These are phyloP conservation scores for Homalodisca vitripennis DNA, from an alignment of 1,140 invertebrate genomes.

Conservation along the genomic window DNA sequence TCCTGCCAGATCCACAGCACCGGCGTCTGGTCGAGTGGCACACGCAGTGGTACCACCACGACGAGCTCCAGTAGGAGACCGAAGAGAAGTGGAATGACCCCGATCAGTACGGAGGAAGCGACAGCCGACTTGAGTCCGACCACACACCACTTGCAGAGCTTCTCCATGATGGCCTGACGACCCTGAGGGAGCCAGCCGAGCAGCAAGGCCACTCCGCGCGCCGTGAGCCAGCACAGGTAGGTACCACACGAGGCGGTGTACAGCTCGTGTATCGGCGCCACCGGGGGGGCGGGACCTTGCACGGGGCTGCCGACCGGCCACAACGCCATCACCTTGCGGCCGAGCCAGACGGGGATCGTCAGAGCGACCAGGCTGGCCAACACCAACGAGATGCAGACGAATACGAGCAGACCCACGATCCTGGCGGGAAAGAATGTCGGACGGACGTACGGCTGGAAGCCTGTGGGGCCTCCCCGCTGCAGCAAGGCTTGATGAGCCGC, in stretches of 20 bases:
- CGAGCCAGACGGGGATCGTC: constrained; percentile 88
- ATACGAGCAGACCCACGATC: constrained; percentile 69
- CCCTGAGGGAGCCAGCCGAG: constrained; percentile 88
- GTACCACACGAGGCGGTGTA: constrained; percentile 94
- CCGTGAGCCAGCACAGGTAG: constrained; percentile 88
- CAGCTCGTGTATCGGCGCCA: constrained; percentile 81
- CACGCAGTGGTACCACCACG: constrained; percentile 88
- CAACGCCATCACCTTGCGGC: constrained; percentile 81
- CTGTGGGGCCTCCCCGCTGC: constrained; percentile 71
- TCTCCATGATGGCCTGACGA: constrained; percentile 42
- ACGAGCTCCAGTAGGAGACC: constrained; percentile 90
- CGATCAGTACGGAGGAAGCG: constrained; percentile 77
- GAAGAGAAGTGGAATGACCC: constrained; percentile 89
- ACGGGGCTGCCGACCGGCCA: constrained; percentile 66
- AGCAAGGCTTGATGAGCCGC: constrained; percentile 82
- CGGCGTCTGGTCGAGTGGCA: constrained; percentile 91
- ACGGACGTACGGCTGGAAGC: constrained; percentile 84
- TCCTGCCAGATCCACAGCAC: constrained; percentile 96
- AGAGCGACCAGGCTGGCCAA: constrained; percentile 77
- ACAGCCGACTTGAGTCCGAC: constrained; percentile 66
- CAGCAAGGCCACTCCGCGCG: constrained; percentile 74
- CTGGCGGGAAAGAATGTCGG: constrained; percentile 82
- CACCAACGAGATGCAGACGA: constrained; percentile 84
- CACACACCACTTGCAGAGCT: constrained; percentile 48
- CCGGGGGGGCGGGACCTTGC: constrained; percentile 48